A percentile compares a stretch with the other conserved stretches of the same genome.
Evolutionary conservation across 2,888 invertebrate genomes (phyloP).

Genomic region (Diloba caeruleocephala): DNA sequence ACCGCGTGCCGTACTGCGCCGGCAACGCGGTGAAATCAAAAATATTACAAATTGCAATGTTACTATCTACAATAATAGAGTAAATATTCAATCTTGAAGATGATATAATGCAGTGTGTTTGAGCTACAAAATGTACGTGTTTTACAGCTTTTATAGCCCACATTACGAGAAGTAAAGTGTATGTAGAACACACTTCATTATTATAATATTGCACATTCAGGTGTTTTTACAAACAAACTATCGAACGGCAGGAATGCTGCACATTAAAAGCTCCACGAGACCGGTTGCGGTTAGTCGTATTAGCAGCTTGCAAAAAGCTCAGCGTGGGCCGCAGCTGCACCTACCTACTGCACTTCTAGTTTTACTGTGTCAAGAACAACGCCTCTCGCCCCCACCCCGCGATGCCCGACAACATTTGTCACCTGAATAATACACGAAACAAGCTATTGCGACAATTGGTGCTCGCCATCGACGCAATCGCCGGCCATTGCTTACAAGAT

Average conservation of each 20-base stretch:
- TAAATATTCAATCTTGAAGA: too few species aligned
- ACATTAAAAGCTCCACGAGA: conserved; percentile 60
- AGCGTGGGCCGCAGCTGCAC: conserved; percentile 86
- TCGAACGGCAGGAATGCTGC: conserved; percentile 52
- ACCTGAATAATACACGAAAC: conserved; percentile 67
- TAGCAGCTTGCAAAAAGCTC: conserved; percentile 82
- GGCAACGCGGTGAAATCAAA: conserved; percentile 64
- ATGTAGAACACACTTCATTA: not conserved
- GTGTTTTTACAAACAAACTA: conserved; percentile 39
- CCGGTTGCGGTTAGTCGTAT: conserved; percentile 68
- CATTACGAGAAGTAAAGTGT: too few species aligned
- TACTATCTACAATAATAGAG: not conserved
- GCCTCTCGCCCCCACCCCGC: conserved; percentile 81
- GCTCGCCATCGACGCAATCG: conserved; percentile 60
- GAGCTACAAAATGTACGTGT: too few species aligned
- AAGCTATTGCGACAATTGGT: conserved; percentile 67
- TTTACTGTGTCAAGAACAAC: conserved; percentile 89
- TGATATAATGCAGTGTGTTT: too few species aligned
- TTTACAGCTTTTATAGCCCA: too few species aligned
- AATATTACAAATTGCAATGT: conserved; percentile 45
- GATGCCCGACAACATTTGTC: conserved; percentile 64
- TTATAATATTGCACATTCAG: conserved; percentile 1
- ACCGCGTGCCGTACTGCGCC: conserved; percentile 60
- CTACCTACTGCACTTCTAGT: conserved; percentile 89
- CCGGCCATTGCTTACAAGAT: conserved; percentile 53